Base-by-base conservation (phyloP, 53 echinoderm and acorn worm species). In the Crossaster papposus region DNA sequence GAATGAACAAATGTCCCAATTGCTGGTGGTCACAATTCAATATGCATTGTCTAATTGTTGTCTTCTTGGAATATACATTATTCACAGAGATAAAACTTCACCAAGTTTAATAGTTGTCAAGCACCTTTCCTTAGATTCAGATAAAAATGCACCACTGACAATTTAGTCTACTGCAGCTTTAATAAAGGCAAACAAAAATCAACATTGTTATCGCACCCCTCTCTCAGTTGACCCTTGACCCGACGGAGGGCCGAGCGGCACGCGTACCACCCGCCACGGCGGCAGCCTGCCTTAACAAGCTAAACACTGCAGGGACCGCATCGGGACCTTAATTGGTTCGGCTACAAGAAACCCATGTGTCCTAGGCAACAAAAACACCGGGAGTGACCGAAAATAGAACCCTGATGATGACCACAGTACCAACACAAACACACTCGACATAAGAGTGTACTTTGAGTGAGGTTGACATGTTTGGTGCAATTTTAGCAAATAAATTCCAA, bases 281-380 rank as follows among this genome's bases (percentile, higher is more conserved):
- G 73, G 85, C 85, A 72, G 85, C 72, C 73, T 30, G 85, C 85
- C 85, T 18, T 54, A 18, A 54, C 31, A 72, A 85, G 72, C 85
- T 20, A 70, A n/a, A 34, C 83, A 52, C 85, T 72, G 85, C 73
- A 72, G 85, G n/a, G 85, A 20, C 30, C 52, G 85, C 53, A 85
- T 72, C 72, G 72, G 85, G 30, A 28, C 23, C 85, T 85, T 85
- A 85, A 85, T 85, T 85, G 85, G 85, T 85, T 73, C 10, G 71
- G 85, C 37, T 73, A 34, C n/a, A 7, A 38, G 85, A 72, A 72
- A 54, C 72, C 72, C 85, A 50, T 31, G 85, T 85, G 85, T 85
- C 85, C 83, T 31, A 72, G 72, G 85, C 85, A 85, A 85, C 85
- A 85, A 72, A 72, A 85, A 85, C 85, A 52, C 73, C 29, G 23